These are phyloP conservation scores for Stegana nigrithorax DNA, from an alignment of 2,888 invertebrate genomes.

Conservation along the genomic window DNA sequence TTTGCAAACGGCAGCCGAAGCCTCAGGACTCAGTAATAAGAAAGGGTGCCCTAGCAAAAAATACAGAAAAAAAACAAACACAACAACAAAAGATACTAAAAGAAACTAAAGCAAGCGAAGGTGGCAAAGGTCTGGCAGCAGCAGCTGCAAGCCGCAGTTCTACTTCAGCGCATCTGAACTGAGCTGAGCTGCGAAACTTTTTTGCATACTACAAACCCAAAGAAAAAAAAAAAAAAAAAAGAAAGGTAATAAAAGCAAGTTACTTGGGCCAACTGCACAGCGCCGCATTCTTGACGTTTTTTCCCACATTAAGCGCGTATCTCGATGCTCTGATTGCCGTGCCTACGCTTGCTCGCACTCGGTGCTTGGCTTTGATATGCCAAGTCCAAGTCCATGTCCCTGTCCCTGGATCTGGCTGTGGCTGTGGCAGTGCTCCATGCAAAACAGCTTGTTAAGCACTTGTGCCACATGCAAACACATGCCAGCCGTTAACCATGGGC, in stretches of 20 bases:
- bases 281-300: slow-evolving; percentile 63
- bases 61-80: no score
- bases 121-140: slow-evolving; percentile 5
- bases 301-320: slow-evolving; percentile 63
- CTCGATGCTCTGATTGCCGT: slow-evolving; percentile 7
- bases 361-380: not conserved
- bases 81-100: not conserved
- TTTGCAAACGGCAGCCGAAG: slow-evolving; percentile 43
- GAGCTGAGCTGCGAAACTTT: slow-evolving; percentile 33
- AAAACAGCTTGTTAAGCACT: slow-evolving; percentile 65
- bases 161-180: slow-evolving; percentile 15
- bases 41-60: no score
- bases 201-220: slow-evolving; percentile 45
- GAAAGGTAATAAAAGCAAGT: not conserved
- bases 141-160: slow-evolving; percentile 19
- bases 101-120: slow-evolving; percentile 1
- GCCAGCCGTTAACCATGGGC: no score
- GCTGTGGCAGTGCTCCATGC: slow-evolving; percentile 53
- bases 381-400: not conserved
- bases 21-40: no score
- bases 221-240: slow-evolving; percentile 1
- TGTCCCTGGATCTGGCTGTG: slow-evolving; percentile 42
- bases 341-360: no score
- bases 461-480: slow-evolving; percentile 38
- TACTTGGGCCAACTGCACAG: slow-evolving; percentile 23